A percentile compares a stretch with the other conserved stretches of the same genome.
phyloP scores from a whole-genome alignment of 2,888 invertebrate genomes.

The Chorisops tibialis region DNA sequence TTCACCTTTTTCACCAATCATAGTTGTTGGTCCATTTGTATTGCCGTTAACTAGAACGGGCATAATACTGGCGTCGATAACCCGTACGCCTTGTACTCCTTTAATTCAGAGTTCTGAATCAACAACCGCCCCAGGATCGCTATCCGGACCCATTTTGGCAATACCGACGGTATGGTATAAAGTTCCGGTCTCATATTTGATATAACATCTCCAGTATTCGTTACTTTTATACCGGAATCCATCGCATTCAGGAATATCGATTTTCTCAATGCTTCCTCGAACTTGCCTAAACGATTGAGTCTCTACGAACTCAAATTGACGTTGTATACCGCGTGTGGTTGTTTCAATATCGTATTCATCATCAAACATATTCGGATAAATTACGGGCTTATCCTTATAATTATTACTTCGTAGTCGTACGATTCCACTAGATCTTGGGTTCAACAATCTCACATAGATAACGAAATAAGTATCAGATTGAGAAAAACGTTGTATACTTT shows the following conservation, averaged over 20 bases:
- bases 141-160: slow-evolving; percentile 59
- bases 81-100: slow-evolving; percentile 56
- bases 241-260: slow-evolving; percentile 77
- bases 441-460: background rate
- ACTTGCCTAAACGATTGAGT: slow-evolving; percentile 51
- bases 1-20: slow-evolving; percentile 37
- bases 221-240: slow-evolving; percentile 66
- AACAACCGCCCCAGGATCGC: slow-evolving; percentile 55
- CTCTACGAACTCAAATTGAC: slow-evolving; percentile 42
- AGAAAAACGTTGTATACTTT: too few relatives aligned
- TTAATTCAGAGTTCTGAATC: slow-evolving; percentile 58
- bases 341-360: slow-evolving; percentile 55
- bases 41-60: slow-evolving; percentile 59
- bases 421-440: slow-evolving; percentile 2
- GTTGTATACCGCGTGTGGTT: slow-evolving; percentile 45
- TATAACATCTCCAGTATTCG: slow-evolving; percentile 82
- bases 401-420: slow-evolving; percentile 52
- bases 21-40: slow-evolving; percentile 57
- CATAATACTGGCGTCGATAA: slow-evolving; percentile 65
- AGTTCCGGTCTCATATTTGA: slow-evolving; percentile 73
- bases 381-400: slow-evolving; percentile 57
- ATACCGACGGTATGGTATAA: slow-evolving; percentile 72
- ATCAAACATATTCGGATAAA: slow-evolving; percentile 60
- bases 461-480: background rate
- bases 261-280: slow-evolving; percentile 55